Evolutionary conservation across 2,113 vertebrate genomes (phyloP), one percentile per base, ranked within the genome.

Genomic region (Petrocephalus zakoni): DNA sequence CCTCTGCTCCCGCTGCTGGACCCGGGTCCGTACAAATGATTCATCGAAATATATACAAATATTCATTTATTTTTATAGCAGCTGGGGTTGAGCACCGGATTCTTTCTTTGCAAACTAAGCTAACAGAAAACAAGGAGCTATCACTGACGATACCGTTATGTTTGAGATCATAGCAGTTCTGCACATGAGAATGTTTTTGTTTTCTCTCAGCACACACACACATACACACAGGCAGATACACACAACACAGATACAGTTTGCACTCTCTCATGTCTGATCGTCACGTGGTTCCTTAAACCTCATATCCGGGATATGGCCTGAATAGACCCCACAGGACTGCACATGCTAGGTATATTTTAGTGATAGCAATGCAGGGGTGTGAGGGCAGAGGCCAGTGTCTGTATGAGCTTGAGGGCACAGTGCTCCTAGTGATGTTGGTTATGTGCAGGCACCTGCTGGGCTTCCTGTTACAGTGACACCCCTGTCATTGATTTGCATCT

Each of bases 21-120:
- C 91, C 92, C 90, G 90, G 91, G 91, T 90, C 88, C 91, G 52
- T 89, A 91, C 91, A 92, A 90, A 91, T 90, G 88, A 92, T 93
- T 91, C 86, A 91, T 90, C 89, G 93, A 95, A 93, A 95, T 92
- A 94, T 93, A 94, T 94, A 92, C 93, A 91, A 92, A 87, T 90
- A 93, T 93, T 94, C 94, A 93, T 94, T 93, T 95, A 93, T 94
- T 94, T 95, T 94, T 94, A 92, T 94, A 94, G 91, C 93, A 92
- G 88, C 90, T 92, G 91, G 92, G 90, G 90, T 94, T 91, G 91
- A 92, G 84, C 91, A 92, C 90, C 91, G 93, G 88, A 92, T 89
- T 94, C 90, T 93, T 58, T 92, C 91, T 92, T 37, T 91, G 88
- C 92, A 90, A 92, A 94, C 91, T 93, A 91, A 92, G 90, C 89